A percentile compares a stretch with the other conserved stretches of the same genome.
Evolutionary conservation across 2,797 vertebrate species (phyloP).

Genomic region (Scolopax rusticola): DNA sequence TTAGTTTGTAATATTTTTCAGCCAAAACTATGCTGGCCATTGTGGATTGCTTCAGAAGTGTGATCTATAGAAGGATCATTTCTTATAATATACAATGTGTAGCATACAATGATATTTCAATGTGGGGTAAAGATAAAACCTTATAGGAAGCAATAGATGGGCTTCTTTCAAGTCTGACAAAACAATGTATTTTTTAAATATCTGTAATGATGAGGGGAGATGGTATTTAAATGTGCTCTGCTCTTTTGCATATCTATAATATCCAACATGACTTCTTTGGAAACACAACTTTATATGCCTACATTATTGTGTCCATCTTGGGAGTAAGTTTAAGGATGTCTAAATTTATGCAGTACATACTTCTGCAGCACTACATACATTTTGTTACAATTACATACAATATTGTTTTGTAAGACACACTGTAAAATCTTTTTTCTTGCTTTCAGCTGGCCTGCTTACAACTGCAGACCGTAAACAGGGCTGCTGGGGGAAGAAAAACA

Average conservation of each 20-base stretch:
- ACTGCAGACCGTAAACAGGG: background rate
- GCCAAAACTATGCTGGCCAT: background rate
- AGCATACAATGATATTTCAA: background rate
- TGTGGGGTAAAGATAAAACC: background rate
- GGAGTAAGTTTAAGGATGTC: constrained; percentile 9
- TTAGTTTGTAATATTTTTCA: background rate
- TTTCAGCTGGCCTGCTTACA: constrained; percentile 1
- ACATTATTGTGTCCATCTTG: background rate
- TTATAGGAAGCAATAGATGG: background rate
- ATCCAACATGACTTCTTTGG: background rate
- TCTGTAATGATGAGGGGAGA: background rate
- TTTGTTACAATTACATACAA: too few species aligned
- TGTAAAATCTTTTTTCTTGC: background rate
- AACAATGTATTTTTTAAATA: background rate
- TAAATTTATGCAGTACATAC: background rate
- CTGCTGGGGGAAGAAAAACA: background rate
- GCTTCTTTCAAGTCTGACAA: background rate
- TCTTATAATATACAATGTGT: background rate
- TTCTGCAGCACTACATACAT: background rate
- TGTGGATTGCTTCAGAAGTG: background rate
- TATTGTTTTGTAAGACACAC: background rate
- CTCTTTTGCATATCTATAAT: background rate
- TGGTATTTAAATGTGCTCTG: background rate
- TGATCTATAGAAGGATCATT: background rate
- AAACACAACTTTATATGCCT: background rate